These are phyloP conservation scores for Philaethria dido DNA, from an alignment of 2,888 invertebrate species.

Conservation along the genomic window DNA sequence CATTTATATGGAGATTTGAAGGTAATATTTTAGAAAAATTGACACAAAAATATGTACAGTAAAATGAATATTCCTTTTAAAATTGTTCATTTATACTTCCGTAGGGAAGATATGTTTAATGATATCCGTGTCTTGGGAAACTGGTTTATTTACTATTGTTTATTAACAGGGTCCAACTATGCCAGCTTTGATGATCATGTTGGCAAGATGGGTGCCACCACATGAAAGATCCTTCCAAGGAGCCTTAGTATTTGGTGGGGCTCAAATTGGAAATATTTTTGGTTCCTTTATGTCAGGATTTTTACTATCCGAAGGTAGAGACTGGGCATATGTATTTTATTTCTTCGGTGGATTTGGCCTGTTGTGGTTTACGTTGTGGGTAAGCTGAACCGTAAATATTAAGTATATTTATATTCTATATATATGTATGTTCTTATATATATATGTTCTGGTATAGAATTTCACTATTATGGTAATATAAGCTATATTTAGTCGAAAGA, in stretches of 20 bases:
- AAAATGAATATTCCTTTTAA: background rate
- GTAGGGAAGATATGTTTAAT: background rate
- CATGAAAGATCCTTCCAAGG: slow-evolving; percentile 83
- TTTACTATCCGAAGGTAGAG: slow-evolving; percentile 73
- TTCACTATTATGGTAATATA: background rate
- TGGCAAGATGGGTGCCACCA: slow-evolving; percentile 85
- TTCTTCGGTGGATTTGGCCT: slow-evolving; percentile 83
- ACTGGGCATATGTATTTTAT: slow-evolving; percentile 85
- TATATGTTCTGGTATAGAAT: background rate
- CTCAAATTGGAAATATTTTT: slow-evolving; percentile 83
- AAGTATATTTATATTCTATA: background rate
- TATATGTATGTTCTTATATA: too few relatives aligned
- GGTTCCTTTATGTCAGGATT: slow-evolving; percentile 81
- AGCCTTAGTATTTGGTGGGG: slow-evolving; percentile 84
- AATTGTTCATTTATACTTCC: background rate
- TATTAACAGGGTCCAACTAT: slow-evolving; percentile 88
- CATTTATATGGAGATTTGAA: slow-evolving; percentile 5
- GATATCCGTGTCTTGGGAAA: background rate
- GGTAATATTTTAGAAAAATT: background rate
- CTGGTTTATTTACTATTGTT: background rate
- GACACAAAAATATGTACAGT: background rate
- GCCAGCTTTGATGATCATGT: slow-evolving; percentile 86
- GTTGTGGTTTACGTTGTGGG: slow-evolving; percentile 81
- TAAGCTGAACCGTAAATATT: slow-evolving; percentile 50
- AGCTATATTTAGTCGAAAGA: background rate